Base-by-base conservation (phyloP, 2,888 invertebrate species). In the Leucophenga montana region DNA sequence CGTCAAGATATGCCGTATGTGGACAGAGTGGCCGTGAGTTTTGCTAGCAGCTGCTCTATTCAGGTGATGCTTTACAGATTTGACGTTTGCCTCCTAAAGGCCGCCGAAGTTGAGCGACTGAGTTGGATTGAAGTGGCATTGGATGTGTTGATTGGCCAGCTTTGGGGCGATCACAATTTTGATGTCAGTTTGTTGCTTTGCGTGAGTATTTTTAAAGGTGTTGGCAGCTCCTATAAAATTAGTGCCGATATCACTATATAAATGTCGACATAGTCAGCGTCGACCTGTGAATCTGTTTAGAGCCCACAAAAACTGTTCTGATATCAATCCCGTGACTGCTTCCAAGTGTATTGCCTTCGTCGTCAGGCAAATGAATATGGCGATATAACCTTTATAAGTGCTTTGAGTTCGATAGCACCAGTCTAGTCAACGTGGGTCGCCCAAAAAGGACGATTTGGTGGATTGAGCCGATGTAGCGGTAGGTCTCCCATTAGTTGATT, bases 101-200 rank as follows among this genome's bases (percentile, higher is more conserved):
- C 86, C 85, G 0, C 87, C 85, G 53, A 83, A 84, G 66, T 87
- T 81, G 0, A 85, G 83, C 4, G 82, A 77, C n/a, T 68, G 67
- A 0, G 86, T 82, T 3, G 86, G 85, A 18, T 75, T 83, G 56
- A 87, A 88, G 46, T 84, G 75, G 86, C 86, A 88, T 14, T 71
- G 62, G 2, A 75, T 75, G 13, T 71, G 61, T 4, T 71, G 59
- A 3, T 57, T 59, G 0, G 69, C 59, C 2, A 31, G 74, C 13
- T 53, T 71, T 71, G 14, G 48, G n/a, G 5, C 72, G 68, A 14
- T 44, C 57, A 0, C 70, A 66, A 27, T 74, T 56, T 33, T 56
- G 54, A n/a, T 22, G n/a, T 3, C 6, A 20, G 20, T 33, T 46
- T 56, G 48, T 1, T 73, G 22, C 2, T 74, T 48, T 11, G 71